Conservation (phyloP, 1,140 invertebrate genomes). For the Drosophila subobscura region DNA sequence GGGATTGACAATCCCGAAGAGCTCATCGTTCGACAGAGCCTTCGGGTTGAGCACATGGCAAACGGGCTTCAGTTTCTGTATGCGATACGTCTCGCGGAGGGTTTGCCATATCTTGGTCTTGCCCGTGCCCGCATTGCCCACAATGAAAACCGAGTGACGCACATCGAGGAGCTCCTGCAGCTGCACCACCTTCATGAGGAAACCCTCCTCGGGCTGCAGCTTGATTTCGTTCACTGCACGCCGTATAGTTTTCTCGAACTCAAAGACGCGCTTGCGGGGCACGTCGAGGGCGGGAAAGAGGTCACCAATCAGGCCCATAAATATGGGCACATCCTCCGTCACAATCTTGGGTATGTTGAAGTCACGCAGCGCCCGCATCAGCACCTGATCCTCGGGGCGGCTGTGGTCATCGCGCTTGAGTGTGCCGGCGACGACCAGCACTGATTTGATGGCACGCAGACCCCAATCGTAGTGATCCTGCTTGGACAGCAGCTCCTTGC, state of each 20-base stretch:
- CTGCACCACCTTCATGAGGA: constrained; percentile 92
- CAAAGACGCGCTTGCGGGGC: constrained; percentile 89
- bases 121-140: constrained; percentile 93
- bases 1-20: constrained; percentile 98
- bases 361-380: constrained; percentile 91
- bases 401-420: constrained; percentile 85
- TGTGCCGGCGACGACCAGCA: constrained; percentile 93
- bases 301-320: constrained; percentile 93
- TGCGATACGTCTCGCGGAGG: constrained; percentile 90
- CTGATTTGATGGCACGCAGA: constrained; percentile 92
- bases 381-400: constrained; percentile 88
- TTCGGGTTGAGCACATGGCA: constrained; percentile 97
- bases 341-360: constrained; percentile 95
- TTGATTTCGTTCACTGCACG: constrained; percentile 90
- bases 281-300: constrained; percentile 93
- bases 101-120: constrained; percentile 96
- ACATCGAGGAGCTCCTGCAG: constrained; percentile 93
- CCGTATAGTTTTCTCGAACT: constrained; percentile 90
- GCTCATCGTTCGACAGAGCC: constrained; percentile 97
- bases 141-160: constrained; percentile 94
- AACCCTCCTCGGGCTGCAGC: constrained; percentile 93
- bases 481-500: constrained; percentile 91
- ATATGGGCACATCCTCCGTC: constrained; percentile 92
- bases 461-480: constrained; percentile 96
- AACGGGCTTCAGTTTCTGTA: constrained; percentile 91